Evolutionary conservation across 1,140 invertebrate genomes (phyloP).

Genomic region (Camponotus vicinus): DNA sequence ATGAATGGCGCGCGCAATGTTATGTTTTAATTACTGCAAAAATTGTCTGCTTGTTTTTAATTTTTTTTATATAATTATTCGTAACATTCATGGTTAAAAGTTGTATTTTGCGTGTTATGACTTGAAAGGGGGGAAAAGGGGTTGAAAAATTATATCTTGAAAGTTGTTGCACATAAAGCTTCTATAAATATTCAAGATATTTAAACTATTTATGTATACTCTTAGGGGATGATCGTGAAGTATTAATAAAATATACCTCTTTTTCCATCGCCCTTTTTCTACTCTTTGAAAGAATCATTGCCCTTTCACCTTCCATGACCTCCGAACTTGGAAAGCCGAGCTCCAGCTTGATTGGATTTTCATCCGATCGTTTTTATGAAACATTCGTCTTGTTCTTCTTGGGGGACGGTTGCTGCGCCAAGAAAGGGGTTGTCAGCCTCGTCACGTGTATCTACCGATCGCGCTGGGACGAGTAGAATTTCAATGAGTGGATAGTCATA

Average conservation of each 20-base stretch:
- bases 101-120: not conserved
- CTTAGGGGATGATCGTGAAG: not conserved
- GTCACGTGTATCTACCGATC: conserved; percentile 62
- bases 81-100: not conserved
- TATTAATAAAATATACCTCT: conserved; percentile 21
- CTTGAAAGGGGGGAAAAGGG: not conserved
- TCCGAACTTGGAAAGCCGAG: conserved; percentile 1
- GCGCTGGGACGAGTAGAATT: conserved; percentile 54
- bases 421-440: conserved; percentile 47
- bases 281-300: conserved; percentile 36
- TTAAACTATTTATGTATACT: not conserved
- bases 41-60: not conserved
- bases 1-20: too few species aligned
- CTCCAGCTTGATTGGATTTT: conserved; percentile 55
- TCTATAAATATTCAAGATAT: not conserved
- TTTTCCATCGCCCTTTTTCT: not conserved
- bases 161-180: not conserved
- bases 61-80: not conserved
- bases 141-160: not conserved
- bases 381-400: conserved; percentile 55
- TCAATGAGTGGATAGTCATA: conserved; percentile 58
- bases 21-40: too few species aligned
- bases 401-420: conserved; percentile 22
- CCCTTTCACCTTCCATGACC: not conserved
- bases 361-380: conserved; percentile 59